Percentiles rank a stretch among this genome's conserved stretches.
These are phyloP conservation scores for Amazona finschi DNA, from an alignment of 2,797 vertebrate species.

Conservation along the genomic window DNA sequence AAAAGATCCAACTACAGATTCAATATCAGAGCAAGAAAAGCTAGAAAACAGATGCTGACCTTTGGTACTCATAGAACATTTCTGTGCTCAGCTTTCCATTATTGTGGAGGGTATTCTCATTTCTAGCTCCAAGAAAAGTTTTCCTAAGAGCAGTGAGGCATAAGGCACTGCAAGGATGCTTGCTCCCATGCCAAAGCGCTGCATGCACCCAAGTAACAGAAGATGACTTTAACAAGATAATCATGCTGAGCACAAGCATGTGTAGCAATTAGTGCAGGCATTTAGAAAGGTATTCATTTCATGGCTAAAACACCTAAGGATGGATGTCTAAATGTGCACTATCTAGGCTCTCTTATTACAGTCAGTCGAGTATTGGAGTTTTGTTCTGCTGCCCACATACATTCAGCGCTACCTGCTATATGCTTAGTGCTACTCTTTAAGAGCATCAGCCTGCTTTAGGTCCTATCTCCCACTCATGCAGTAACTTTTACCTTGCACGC, in stretches of 20 bases:
- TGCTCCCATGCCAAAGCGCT: not conserved
- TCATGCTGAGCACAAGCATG: not conserved
- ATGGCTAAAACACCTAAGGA: not conserved
- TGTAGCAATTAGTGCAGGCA: not conserved
- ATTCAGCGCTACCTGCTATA: not conserved
- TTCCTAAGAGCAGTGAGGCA: not conserved
- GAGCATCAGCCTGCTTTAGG: not conserved
- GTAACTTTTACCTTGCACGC: not conserved
- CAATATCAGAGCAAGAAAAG: not conserved
- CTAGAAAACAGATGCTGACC: slow-evolving; percentile 4
- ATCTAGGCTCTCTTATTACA: not conserved
- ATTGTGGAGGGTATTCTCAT: not conserved
- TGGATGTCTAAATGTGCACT: fast-evolving
- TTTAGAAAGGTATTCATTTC: not conserved
- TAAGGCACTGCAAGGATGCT: not conserved
- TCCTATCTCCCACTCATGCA: not conserved
- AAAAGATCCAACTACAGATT: not conserved
- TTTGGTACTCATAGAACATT: not conserved
- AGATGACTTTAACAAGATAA: not conserved
- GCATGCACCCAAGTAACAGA: not conserved
- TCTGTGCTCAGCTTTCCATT: not conserved
- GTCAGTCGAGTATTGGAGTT: not conserved
- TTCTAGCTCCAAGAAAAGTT: not conserved
- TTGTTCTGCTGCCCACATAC: not conserved
- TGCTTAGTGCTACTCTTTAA: not conserved